phyloP scores from a whole-genome alignment of 2,113 vertebrate genomes.

The Nycticorax nycticorax region DNA sequence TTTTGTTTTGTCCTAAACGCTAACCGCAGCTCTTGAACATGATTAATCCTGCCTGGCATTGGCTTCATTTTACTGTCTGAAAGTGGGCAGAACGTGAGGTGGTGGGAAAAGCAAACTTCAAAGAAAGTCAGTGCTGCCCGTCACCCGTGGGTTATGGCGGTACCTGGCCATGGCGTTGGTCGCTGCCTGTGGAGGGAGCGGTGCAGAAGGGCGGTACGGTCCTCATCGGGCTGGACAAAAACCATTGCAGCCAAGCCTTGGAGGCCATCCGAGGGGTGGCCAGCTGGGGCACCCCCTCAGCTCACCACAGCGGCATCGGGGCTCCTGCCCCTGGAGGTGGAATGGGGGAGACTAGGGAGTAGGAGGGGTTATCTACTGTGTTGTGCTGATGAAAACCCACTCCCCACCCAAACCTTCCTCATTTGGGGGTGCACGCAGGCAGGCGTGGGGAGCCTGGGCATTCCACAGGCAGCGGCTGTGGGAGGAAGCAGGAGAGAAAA shows the following conservation, averaged over 20 bases:
- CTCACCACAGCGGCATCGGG: fast-evolving
- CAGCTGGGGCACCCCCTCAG: neutral
- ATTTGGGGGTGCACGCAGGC: fast-evolving
- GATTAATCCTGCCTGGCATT: neutral
- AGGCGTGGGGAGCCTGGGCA: neutral
- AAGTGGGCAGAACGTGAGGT: neutral
- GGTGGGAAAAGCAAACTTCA: neutral
- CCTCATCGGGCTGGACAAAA: neutral
- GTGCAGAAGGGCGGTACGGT: neutral
- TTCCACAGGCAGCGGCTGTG: neutral
- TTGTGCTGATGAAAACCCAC: neutral
- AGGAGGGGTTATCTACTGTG: neutral
- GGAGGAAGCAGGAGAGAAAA: neutral
- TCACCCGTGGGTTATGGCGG: fast-evolving
- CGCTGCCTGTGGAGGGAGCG: neutral
- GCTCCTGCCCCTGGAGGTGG: neutral
- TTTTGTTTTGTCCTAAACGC: neutral
- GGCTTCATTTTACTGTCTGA: neutral
- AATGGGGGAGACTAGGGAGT: neutral
- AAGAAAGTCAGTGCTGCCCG: neutral
- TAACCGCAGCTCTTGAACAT: neutral
- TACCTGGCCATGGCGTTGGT: fast-evolving
- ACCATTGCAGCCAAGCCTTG: neutral
- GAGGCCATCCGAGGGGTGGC: neutral
- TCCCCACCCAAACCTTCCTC: neutral